Conservation (phyloP, 92 coral and sea anemone genomes). For the Pocillopora grandis region DNA sequence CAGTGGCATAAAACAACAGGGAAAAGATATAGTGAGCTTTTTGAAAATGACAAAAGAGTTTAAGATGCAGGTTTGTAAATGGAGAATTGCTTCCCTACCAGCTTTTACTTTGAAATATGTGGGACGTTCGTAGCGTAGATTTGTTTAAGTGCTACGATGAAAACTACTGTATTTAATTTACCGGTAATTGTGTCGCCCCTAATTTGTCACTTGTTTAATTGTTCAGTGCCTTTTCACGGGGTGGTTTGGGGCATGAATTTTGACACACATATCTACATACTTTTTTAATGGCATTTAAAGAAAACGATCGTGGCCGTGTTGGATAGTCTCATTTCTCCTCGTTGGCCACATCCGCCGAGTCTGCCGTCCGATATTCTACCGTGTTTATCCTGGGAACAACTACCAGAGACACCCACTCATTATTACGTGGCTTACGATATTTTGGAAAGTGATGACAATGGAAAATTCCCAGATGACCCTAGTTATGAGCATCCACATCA, state of each 20-base stretch:
- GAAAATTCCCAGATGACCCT: background rate
- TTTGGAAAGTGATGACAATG: background rate
- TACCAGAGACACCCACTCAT: slow-evolving; percentile 67
- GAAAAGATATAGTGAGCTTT: slow-evolving; percentile 13
- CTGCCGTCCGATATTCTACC: slow-evolving; percentile 53
- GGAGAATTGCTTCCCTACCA: too few relatives aligned
- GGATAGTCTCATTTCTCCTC: slow-evolving; percentile 64
- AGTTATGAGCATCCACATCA: background rate
- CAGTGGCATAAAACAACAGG: slow-evolving; percentile 21
- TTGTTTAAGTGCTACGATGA: too few relatives aligned
- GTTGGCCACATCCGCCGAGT: slow-evolving; percentile 67
- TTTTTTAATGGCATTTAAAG: background rate
- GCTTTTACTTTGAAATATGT: too few relatives aligned
- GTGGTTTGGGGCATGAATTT: background rate
- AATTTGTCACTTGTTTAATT: too few relatives aligned
- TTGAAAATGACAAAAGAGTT: slow-evolving; percentile 36
- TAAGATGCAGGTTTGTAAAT: slow-evolving; percentile 32
- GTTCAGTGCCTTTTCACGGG: too few relatives aligned
- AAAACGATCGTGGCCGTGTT: slow-evolving; percentile 60
- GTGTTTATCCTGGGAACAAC: slow-evolving; percentile 52
- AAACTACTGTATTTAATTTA: too few relatives aligned
- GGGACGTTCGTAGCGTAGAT: too few relatives aligned
- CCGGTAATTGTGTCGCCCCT: too few relatives aligned
- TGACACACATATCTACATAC: background rate
- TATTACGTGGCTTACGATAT: slow-evolving; percentile 54